phyloP scores from a whole-genome alignment of 2,888 invertebrate genomes.

The Coelopa pilipes region DNA sequence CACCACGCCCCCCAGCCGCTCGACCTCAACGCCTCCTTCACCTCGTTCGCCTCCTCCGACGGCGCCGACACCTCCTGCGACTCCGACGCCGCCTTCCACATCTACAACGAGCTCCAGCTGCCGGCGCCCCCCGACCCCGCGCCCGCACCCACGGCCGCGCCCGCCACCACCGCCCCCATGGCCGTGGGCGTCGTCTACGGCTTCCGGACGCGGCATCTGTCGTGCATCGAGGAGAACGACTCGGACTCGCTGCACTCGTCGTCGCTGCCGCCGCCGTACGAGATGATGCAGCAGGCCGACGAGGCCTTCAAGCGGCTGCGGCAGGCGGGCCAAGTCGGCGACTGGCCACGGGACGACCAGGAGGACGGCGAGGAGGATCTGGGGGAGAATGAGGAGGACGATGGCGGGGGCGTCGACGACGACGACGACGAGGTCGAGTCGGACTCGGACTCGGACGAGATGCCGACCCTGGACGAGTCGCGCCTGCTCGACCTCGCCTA shows the following conservation, averaged over 20 bases:
- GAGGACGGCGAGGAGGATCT: too few species aligned
- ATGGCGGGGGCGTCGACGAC: conserved; percentile 17
- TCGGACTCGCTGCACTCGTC: conserved; percentile 64
- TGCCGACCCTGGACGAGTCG: conserved; percentile 64
- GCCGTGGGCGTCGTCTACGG: conserved; percentile 55
- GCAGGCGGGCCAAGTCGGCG: conserved; percentile 35
- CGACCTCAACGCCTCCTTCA: conserved; percentile 50
- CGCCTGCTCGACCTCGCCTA: conserved; percentile 60
- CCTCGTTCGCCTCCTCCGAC: conserved; percentile 41
- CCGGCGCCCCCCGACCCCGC: conserved; percentile 39
- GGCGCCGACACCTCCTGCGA: conserved; percentile 48
- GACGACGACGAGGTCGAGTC: conserved; percentile 10
- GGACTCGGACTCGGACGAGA: conserved; percentile 53
- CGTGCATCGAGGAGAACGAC: conserved; percentile 66
- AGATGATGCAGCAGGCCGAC: conserved; percentile 62
- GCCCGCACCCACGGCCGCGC: conserved; percentile 27
- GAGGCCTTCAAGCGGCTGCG: conserved; percentile 59
- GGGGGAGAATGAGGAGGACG: neutral
- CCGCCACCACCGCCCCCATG: conserved; percentile 47
- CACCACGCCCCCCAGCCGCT: too few species aligned
- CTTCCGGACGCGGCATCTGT: conserved; percentile 64
- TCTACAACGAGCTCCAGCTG: conserved; percentile 49
- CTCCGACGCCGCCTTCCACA: conserved; percentile 48
- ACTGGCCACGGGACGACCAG: conserved; percentile 5
- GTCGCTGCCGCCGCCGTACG: conserved; percentile 60